phyloP scores from a whole-genome alignment of 2,797 vertebrate species.

The Chlorospingus flavigularis region DNA sequence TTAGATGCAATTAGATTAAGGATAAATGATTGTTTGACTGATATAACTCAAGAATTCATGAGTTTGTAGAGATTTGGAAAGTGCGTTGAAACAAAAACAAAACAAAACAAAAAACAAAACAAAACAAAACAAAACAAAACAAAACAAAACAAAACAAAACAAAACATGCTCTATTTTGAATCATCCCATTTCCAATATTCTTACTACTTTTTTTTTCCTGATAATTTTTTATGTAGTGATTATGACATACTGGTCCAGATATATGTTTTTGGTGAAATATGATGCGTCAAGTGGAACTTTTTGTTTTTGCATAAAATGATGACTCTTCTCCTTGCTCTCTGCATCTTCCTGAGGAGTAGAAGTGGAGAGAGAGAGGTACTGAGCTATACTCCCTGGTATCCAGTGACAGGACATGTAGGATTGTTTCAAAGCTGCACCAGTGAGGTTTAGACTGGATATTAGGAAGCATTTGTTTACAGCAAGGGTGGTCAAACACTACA shows the following conservation, averaged over 20 bases:
- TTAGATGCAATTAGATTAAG: neutral
- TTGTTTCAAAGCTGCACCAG: neutral
- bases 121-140: neutral
- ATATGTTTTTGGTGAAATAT: neutral
- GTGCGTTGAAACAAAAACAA: neutral
- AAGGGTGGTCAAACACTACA: neutral
- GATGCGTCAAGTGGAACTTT: neutral
- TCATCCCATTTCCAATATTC: neutral
- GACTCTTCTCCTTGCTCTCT: neutral
- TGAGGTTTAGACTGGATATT: neutral
- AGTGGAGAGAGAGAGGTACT: neutral
- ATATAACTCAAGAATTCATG: neutral
- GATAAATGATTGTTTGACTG: neutral
- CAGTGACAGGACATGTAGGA: rapidly evolving
- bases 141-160: neutral
- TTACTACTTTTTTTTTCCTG: neutral
- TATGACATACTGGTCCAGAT: neutral
- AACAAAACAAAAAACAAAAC: neutral
- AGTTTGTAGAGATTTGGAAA: neutral
- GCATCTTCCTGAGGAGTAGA: neutral
- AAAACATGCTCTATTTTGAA: neutral
- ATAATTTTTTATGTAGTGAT: neutral
- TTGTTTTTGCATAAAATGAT: neutral
- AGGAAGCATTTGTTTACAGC: neutral
- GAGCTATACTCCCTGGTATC: neutral